Evolutionary conservation across 1,140 invertebrate genomes (phyloP).

Genomic region (Triops longicaudatus): DNA sequence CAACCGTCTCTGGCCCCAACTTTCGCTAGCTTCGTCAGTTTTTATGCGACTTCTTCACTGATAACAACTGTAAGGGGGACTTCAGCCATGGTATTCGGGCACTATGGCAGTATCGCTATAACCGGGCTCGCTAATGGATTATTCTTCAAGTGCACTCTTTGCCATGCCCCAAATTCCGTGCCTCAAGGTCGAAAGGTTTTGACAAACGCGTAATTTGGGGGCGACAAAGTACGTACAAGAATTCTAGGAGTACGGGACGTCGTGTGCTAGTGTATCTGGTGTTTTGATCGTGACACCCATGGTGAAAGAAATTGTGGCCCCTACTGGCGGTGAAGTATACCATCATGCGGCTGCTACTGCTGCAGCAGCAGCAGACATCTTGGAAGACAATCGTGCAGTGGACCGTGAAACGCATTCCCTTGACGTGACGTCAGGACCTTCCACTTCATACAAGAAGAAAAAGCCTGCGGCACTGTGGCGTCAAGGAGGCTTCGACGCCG

Average conservation of each 20-base stretch:
- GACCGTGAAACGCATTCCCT: constrained; percentile 5
- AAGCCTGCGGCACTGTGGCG: not conserved
- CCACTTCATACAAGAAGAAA: not conserved
- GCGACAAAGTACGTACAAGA: not conserved
- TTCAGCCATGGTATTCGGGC: not conserved
- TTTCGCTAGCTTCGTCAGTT: constrained; percentile 6
- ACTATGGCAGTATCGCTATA: not conserved
- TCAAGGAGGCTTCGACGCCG: not conserved
- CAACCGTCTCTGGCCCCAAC: not conserved
- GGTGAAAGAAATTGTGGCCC: constrained; percentile 14
- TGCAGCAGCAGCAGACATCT: not conserved
- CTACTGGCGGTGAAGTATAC: constrained; percentile 1
- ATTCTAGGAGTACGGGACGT: not conserved
- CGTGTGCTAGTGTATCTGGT: not conserved
- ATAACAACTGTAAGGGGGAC: not conserved
- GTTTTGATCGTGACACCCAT: not conserved
- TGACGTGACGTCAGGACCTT: not conserved
- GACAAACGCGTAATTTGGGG: too few relatives aligned
- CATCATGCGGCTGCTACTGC: not conserved
- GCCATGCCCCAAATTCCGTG: not conserved
- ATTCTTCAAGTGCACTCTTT: not conserved
- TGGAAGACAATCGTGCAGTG: not conserved
- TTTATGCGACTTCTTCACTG: constrained; percentile 3
- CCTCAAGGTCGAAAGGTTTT: too few relatives aligned
- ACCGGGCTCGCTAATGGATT: not conserved